phyloP scores from a whole-genome alignment of 1,140 invertebrate species.

The Zaprionus africanus region DNA sequence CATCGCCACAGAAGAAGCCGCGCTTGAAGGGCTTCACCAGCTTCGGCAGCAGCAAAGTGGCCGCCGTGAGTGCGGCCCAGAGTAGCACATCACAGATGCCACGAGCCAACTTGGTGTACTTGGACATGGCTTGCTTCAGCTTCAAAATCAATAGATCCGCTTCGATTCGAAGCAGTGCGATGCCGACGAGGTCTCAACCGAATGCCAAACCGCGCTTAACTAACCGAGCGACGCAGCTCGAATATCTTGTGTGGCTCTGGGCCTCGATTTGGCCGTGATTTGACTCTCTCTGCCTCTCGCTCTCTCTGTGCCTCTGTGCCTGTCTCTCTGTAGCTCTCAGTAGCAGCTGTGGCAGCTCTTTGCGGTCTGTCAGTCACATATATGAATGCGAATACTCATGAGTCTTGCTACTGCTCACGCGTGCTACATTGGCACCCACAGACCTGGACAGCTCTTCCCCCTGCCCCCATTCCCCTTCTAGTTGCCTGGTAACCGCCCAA shows the following conservation, averaged over 20 bases:
- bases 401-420: conserved; percentile 32
- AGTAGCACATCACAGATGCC: conserved; percentile 71
- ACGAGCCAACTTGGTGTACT: conserved; percentile 67
- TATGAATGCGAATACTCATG: conserved; percentile 13
- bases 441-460: background rate
- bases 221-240: conserved; percentile 51
- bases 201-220: conserved; percentile 72
- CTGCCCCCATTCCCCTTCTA: background rate
- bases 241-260: conserved; percentile 52
- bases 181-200: conserved; percentile 43
- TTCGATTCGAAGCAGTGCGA: background rate
- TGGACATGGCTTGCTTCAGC: conserved; percentile 54
- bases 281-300: conserved; percentile 22
- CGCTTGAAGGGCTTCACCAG: conserved; percentile 90
- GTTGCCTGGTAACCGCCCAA: conserved; percentile 61
- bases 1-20: conserved; percentile 98
- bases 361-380: conserved; percentile 65
- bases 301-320: background rate
- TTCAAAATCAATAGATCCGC: background rate
- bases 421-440: conserved; percentile 35
- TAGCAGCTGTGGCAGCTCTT: conserved; percentile 37
- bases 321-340: conserved; percentile 17
- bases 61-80: conserved; percentile 56
- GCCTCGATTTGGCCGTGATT: conserved; percentile 66
- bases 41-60: conserved; percentile 53